Percentiles rank a stretch among this genome's conserved stretches.
Conservation (phyloP, 2,888 invertebrate species). For the Lutraria lutraria region DNA sequence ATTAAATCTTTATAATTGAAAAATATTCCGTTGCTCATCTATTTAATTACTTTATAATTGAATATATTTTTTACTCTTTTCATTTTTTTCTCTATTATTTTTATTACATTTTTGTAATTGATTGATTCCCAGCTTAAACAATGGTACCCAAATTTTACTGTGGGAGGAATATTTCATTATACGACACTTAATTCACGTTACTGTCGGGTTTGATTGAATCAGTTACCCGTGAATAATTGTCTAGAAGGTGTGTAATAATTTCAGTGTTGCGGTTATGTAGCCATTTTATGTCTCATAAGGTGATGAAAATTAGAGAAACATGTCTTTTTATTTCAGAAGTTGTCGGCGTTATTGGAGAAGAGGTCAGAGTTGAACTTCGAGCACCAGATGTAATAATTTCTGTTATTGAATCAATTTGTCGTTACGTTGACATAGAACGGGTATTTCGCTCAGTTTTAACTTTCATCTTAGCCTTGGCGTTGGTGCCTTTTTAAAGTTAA, state of each 20-base stretch:
- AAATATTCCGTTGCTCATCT: too few relatives aligned
- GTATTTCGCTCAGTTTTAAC: not conserved
- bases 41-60: not conserved
- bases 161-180: not conserved
- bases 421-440: not conserved
- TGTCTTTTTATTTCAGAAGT: not conserved
- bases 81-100: not conserved
- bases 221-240: not conserved
- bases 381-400: slow-evolving; percentile 21
- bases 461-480: not conserved
- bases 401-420: slow-evolving; percentile 16
- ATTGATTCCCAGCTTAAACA: not conserved
- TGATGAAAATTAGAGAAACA: not conserved
- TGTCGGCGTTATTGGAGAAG: not conserved
- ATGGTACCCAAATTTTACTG: slow-evolving; percentile 6
- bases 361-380: slow-evolving; percentile 8
- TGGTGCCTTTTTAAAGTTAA: not conserved
- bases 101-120: not conserved
- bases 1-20: not conserved
- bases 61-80: not conserved
- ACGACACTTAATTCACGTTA: not conserved
- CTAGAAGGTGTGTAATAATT: slow-evolving; percentile 9
- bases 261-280: not conserved
- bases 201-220: not conserved
- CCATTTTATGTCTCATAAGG: slow-evolving; percentile 9